Evolutionary conservation across 2,888 invertebrate genomes (phyloP).

Genomic region (Taphrorychus bicolor): DNA sequence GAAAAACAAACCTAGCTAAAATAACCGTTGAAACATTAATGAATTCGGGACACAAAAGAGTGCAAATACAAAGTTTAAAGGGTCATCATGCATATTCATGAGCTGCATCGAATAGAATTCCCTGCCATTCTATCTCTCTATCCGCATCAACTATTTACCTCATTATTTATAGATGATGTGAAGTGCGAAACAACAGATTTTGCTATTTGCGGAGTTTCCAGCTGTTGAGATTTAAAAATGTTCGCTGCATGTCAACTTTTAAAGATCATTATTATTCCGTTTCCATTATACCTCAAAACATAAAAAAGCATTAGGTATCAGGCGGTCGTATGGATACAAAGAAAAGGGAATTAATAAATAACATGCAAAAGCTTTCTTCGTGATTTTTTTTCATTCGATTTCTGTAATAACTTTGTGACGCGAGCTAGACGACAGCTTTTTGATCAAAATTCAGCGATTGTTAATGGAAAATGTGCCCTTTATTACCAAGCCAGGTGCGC

Average conservation of each 20-base stretch:
- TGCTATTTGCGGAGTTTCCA: conserved; percentile 5
- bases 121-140: conserved; percentile 17
- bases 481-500: not conserved
- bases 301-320: not conserved
- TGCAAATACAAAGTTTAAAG: conserved; percentile 29
- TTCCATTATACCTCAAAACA: not conserved
- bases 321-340: not conserved
- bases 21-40: conserved; percentile 26
- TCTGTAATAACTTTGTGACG: not conserved
- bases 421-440: not conserved
- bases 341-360: not conserved
- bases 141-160: conserved; percentile 28
- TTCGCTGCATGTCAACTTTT: not conserved
- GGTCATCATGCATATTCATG: conserved; percentile 27
- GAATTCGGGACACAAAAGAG: conserved; percentile 30
- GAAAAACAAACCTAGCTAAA: conserved; percentile 13
- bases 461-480: not conserved
- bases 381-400: conserved; percentile 1
- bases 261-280: too few species aligned
- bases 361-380: not conserved
- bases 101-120: conserved; percentile 18
- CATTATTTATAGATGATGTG: conserved; percentile 35
- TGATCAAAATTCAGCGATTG: not conserved
- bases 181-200: conserved; percentile 31
- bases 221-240: conserved; percentile 2